Base-by-base conservation (phyloP, 1,140 invertebrate genomes). In the Halesus radiatus region DNA sequence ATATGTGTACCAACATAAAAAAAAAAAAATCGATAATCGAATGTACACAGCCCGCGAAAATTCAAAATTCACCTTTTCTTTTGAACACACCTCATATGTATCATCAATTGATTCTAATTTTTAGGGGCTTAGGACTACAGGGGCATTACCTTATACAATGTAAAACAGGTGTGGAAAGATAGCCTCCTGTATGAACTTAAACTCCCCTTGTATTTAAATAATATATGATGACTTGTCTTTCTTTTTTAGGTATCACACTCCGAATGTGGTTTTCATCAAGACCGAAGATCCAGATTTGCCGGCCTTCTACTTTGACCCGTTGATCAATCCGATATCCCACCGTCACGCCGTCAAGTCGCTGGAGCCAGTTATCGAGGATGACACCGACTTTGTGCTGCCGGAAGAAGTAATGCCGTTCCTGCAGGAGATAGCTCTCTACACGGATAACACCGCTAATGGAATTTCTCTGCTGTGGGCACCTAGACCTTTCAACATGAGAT, bases 221-320 rank as follows among this genome's bases (percentile, higher is more conserved):
- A 29, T 6, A 7, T 8, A 8, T 37, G 32, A 37, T 8, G 7
- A 29, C 26, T 29, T 29, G 26, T 29, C 5, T 29, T 29, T 64
- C 3, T 52, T 86, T 88, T 89, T 64, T 83, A 98, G 97, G 97
- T 99, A 99, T 89, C 99, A 99, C 88, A 96, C 97, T 6, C 98
- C 98, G 56, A 99, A 99, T 90, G 98, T 99, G 18, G 98, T 99
- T 0, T 99, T 98, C 86, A 99, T 99, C 84, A 99, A 99, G 92
- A 99, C 98, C 1, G 99, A 99, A 91, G 99, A 99, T 93, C 98
- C 98, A n/a, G 99, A 99, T 90, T 91, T 99, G 74, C 99, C 99
- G 22, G 99, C 98, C 0, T 99, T 99, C 88, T 99, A 99, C 88
- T 99, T 99, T 91, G 99, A 99, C 92, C 99, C 99, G 0, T 90